A percentile compares a stretch with the other conserved stretches of the same genome.
Evolutionary conservation across 2,888 invertebrate species (phyloP).

Genomic region (Drosophila pegasa): DNA sequence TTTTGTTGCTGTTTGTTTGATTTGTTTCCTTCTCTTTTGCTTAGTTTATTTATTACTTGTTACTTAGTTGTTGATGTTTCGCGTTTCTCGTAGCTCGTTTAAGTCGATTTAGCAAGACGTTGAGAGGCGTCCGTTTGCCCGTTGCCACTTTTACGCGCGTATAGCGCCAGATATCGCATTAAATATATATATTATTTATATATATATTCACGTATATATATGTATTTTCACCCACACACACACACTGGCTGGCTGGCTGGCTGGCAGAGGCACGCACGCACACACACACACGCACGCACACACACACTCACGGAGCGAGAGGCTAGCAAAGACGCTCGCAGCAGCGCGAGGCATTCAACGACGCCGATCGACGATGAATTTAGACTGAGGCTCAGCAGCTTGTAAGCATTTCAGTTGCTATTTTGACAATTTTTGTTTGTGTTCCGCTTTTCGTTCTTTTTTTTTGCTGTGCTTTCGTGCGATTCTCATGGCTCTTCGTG

Average conservation of each 20-base stretch:
- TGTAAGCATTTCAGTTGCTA: conserved; percentile 66
- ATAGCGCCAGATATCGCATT: conserved; percentile 41
- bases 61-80: conserved; percentile 39
- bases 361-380: conserved; percentile 74
- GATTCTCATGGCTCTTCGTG: conserved; percentile 69
- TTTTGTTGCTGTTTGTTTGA: conserved; percentile 4
- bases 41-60: conserved; percentile 26
- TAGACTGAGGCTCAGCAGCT: conserved; percentile 76
- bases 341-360: conserved; percentile 45
- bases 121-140: conserved; percentile 14
- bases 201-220: not conserved
- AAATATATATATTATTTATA: conserved; percentile 15
- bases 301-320: conserved; percentile 2
- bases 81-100: conserved; percentile 36
- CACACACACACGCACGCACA: conserved; percentile 2
- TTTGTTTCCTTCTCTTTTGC: conserved; percentile 3
- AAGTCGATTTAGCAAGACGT: conserved; percentile 34
- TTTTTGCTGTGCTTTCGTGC: conserved; percentile 73
- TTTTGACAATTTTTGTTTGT: conserved; percentile 71
- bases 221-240: conserved; percentile 9
- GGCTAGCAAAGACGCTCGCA: conserved; percentile 38
- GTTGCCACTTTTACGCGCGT: conserved; percentile 21
- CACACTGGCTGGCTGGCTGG: too few species aligned
- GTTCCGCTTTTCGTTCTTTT: conserved; percentile 66
- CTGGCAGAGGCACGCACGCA: conserved; percentile 9